Conservation (phyloP, 2,888 invertebrate species). For the Trichacis sp. region DNA sequence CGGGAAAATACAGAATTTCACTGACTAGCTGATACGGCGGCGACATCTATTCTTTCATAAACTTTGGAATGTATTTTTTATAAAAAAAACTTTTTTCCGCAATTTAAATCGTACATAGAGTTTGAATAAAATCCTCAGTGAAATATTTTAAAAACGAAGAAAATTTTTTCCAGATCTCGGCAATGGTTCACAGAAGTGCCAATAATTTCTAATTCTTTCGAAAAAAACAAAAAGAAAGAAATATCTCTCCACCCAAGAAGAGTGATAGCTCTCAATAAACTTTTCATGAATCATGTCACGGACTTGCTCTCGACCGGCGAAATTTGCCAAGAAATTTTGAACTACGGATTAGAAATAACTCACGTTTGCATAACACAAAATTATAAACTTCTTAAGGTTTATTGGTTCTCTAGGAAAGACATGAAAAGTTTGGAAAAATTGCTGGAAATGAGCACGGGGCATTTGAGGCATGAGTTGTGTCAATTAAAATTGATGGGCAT, state of each 20-base stretch:
- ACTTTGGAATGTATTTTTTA: too few relatives aligned
- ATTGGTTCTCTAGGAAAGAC: conserved; percentile 76
- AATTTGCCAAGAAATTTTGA: conserved; percentile 72
- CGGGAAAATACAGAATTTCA: too few relatives aligned
- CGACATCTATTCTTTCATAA: too few relatives aligned
- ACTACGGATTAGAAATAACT: conserved; percentile 80
- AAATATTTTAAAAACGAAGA: too few relatives aligned
- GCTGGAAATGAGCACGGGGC: conserved; percentile 73
- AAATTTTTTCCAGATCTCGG: background rate
- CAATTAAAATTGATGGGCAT: conserved; percentile 80
- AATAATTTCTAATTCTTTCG: background rate
- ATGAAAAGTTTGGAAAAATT: conserved; percentile 72
- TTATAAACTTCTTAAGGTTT: conserved; percentile 78
- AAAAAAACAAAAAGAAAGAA: background rate
- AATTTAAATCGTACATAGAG: too few relatives aligned
- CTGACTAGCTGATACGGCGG: too few relatives aligned
- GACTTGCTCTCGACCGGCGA: conserved; percentile 83
- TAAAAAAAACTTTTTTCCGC: too few relatives aligned
- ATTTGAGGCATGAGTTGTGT: conserved; percentile 79
- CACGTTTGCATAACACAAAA: conserved; percentile 78
- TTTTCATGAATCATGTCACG: conserved; percentile 85
- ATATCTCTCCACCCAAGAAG: conserved; percentile 69
- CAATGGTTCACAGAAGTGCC: background rate
- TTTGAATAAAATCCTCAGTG: too few relatives aligned
- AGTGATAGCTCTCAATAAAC: conserved; percentile 78